A percentile compares a stretch with the other conserved stretches of the same genome.
phyloP scores from a whole-genome alignment of 2,797 vertebrate genomes.

The Sparidentex hasta region DNA sequence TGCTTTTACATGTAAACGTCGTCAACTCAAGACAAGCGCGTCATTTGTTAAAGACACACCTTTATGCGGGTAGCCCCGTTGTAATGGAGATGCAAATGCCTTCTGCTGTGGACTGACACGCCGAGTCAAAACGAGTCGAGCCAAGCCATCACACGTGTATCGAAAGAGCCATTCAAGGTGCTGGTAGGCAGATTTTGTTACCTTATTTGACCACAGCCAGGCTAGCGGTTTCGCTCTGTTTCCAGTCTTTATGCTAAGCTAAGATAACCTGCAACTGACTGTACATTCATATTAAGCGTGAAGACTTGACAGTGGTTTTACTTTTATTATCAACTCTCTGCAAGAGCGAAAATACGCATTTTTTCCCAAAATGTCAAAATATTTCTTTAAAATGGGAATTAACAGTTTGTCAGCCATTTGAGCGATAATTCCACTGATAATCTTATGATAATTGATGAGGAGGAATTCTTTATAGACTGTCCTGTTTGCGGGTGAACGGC shows the following conservation, averaged over 20 bases:
- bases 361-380: background rate
- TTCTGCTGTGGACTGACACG: too few relatives aligned
- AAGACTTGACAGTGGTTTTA: background rate
- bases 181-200: background rate
- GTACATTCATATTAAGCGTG: background rate
- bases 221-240: background rate
- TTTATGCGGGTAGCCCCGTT: background rate
- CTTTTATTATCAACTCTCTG: background rate
- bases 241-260: background rate
- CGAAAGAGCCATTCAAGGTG: background rate
- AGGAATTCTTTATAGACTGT: background rate
- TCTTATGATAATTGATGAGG: background rate
- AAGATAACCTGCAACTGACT: constrained; percentile 2
- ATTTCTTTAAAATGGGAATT: background rate
- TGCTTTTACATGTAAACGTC: background rate
- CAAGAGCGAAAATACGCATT: background rate
- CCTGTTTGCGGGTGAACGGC: background rate
- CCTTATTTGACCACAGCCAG: background rate
- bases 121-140: background rate
- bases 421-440: background rate
- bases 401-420: background rate
- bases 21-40: background rate
- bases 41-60: background rate
- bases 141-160: too few relatives aligned
- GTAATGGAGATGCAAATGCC: background rate